Evolutionary conservation across 2,113 vertebrate genomes (phyloP).

Genomic region (Tauraco erythrolophus): DNA sequence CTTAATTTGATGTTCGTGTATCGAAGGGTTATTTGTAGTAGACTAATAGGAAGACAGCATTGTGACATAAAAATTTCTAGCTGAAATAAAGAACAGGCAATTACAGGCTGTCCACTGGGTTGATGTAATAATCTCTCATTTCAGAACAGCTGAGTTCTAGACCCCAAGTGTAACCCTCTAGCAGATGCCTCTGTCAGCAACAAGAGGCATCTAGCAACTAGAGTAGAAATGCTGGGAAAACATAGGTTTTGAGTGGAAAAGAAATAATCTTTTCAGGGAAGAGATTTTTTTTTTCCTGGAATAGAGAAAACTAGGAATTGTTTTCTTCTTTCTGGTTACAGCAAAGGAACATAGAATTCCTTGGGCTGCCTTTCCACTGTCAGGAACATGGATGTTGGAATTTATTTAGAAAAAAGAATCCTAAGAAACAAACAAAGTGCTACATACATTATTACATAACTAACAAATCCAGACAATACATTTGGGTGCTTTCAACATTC

Average conservation of each 20-base stretch:
- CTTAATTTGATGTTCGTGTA: not conserved
- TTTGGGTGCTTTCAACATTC: not conserved
- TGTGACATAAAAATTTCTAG: not conserved
- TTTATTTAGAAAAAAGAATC: not conserved
- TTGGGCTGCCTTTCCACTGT: not conserved
- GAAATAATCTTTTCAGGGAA: not conserved
- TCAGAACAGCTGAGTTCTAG: slow-evolving; percentile 15
- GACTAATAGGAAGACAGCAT: not conserved
- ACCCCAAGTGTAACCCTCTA: not conserved
- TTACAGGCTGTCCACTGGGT: not conserved
- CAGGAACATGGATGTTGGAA: not conserved
- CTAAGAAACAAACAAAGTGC: not conserved
- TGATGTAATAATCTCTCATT: slow-evolving; percentile 12
- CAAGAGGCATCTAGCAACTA: not conserved
- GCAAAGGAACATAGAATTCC: not conserved
- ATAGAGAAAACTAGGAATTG: not conserved
- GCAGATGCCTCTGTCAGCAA: not conserved
- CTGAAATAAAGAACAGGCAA: not conserved
- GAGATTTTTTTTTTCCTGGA: not conserved
- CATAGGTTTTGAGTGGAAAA: not conserved
- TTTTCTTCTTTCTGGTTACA: not conserved
- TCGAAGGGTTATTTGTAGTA: not conserved
- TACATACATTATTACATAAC: not conserved
- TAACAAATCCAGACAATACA: not conserved
- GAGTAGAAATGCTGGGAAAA: not conserved